Conservation (phyloP, 35 echinoderm and acorn worm species). For the Ptychodera flava region DNA sequence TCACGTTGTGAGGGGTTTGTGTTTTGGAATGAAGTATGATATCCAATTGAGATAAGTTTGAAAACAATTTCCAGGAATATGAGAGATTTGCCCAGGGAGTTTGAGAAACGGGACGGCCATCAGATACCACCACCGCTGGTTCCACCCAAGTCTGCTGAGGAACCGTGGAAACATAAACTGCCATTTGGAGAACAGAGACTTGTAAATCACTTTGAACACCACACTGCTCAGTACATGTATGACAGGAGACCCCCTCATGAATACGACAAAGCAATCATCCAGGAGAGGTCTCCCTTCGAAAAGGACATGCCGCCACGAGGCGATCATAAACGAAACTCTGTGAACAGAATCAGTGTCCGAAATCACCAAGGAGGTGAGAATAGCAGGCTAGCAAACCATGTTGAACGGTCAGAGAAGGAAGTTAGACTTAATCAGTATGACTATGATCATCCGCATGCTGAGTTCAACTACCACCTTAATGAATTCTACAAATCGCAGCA, state of each 20-base stretch:
- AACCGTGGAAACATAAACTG: neutral
- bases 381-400: neutral
- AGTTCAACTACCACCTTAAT: slow-evolving; percentile 70
- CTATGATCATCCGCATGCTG: slow-evolving; percentile 65
- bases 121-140: neutral
- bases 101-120: neutral
- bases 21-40: no score
- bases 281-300: neutral
- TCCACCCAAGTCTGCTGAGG: neutral
- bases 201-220: neutral
- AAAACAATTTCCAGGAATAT: no score
- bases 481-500: slow-evolving; percentile 73
- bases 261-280: neutral
- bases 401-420: neutral
- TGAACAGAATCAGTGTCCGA: neutral
- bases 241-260: neutral
- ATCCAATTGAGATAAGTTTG: no score
- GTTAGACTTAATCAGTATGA: slow-evolving; percentile 47
- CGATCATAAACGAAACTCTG: slow-evolving; percentile 11
- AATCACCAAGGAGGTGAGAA: slow-evolving; percentile 12
- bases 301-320: neutral
- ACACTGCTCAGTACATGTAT: neutral
- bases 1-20: no score
- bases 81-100: neutral
- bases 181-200: neutral